These are phyloP conservation scores for Lasioglossum figueresi DNA, from an alignment of 2,888 invertebrate genomes.

Conservation along the genomic window DNA sequence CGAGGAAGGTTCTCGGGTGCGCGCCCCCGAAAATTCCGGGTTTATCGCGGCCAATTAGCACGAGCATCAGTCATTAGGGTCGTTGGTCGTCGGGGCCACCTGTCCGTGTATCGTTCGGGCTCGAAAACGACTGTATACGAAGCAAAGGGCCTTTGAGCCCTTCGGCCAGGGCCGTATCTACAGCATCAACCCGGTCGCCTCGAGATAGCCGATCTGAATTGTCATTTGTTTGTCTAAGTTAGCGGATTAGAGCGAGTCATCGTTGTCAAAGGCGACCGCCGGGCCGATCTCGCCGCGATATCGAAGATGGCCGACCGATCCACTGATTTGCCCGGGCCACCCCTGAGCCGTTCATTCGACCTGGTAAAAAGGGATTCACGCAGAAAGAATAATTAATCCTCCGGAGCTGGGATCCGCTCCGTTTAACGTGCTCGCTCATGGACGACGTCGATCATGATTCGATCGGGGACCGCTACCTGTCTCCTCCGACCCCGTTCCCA, in stretches of 20 bases:
- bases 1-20: background rate
- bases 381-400: constrained; percentile 71
- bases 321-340: constrained; percentile 67
- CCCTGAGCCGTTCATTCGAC: constrained; percentile 68
- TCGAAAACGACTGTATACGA: constrained; percentile 29
- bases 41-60: constrained; percentile 82
- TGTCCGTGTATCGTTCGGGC: constrained; percentile 65
- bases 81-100: constrained; percentile 79
- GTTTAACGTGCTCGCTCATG: constrained; percentile 45
- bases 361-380: constrained; percentile 51
- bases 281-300: constrained; percentile 73
- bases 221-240: constrained; percentile 84
- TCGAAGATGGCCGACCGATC: constrained; percentile 70
- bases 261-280: constrained; percentile 81
- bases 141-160: constrained; percentile 11
- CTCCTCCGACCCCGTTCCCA: background rate
- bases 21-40: constrained; percentile 3
- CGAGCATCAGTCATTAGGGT: constrained; percentile 79
- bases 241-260: constrained; percentile 79
- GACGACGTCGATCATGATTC: constrained; percentile 37
- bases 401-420: background rate
- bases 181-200: constrained; percentile 29
- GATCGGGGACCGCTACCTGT: constrained; percentile 16
- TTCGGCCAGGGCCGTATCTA: constrained; percentile 22
- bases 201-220: constrained; percentile 79